These are phyloP conservation scores for Cactoblastis cactorum DNA, from an alignment of 2,888 invertebrate genomes.

Conservation along the genomic window DNA sequence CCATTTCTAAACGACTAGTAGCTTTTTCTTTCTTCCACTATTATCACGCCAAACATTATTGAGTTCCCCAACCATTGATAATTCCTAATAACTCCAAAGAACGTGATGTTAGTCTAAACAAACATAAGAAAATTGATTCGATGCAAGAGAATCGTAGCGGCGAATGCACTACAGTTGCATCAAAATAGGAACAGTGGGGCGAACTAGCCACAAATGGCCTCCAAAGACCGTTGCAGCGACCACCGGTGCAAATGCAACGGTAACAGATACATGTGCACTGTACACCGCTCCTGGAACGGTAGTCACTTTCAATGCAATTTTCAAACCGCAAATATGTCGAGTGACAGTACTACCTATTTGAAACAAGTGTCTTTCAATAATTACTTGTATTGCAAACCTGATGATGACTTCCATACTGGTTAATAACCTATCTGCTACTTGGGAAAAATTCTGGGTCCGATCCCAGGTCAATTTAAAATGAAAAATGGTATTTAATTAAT, in stretches of 20 bases:
- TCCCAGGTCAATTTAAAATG: too few species aligned
- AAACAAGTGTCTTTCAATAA: too few species aligned
- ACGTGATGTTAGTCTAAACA: not conserved
- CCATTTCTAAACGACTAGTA: too few species aligned
- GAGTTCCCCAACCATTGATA: not conserved
- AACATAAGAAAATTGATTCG: not conserved
- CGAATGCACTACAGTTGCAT: conserved; percentile 3
- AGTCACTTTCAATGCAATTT: not conserved
- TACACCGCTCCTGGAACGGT: not conserved
- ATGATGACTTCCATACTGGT: too few species aligned
- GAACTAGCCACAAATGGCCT: not conserved
- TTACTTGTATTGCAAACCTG: too few species aligned
- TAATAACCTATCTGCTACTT: too few species aligned
- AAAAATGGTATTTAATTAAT: too few species aligned
- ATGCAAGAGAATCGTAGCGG: not conserved
- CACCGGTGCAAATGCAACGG: conserved; percentile 6
- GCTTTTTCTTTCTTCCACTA: too few species aligned
- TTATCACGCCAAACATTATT: not conserved
- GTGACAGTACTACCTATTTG: not conserved
- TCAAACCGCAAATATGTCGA: not conserved
- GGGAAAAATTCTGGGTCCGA: too few species aligned
- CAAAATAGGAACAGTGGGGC: not conserved
- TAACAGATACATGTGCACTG: conserved; percentile 1
- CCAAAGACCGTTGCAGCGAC: not conserved
- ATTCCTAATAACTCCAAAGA: not conserved